Evolutionary conservation across 2,113 vertebrate genomes (phyloP).

Genomic region (Oryzias celebensis): DNA sequence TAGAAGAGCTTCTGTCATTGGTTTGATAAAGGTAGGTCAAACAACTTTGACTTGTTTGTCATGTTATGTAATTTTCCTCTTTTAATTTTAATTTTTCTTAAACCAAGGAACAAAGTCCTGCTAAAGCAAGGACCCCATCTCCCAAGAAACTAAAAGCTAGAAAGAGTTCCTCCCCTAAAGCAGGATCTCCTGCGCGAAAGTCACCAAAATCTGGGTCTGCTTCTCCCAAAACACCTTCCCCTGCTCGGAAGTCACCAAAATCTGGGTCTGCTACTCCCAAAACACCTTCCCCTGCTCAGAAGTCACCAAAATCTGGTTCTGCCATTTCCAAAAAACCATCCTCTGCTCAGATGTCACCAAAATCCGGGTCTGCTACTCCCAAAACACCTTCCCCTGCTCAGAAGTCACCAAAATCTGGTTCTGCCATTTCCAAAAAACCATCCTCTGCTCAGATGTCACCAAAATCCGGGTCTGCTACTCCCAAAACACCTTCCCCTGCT

Average conservation of each 20-base stretch:
- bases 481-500: slow-evolving; percentile 20
- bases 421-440: slow-evolving; percentile 6
- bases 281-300: slow-evolving; percentile 36
- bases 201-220: slow-evolving; percentile 12
- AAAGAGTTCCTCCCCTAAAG: slow-evolving; percentile 9
- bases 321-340: slow-evolving; percentile 32
- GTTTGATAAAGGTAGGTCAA: slow-evolving; percentile 69
- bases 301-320: slow-evolving; percentile 15
- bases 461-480: slow-evolving; percentile 9
- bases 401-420: slow-evolving; percentile 11
- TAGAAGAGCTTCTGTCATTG: slow-evolving; percentile 75
- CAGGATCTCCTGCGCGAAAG: slow-evolving; percentile 20
- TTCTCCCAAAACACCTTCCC: slow-evolving; percentile 31
- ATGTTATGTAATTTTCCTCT: neutral
- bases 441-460: slow-evolving; percentile 6
- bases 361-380: slow-evolving; percentile 14
- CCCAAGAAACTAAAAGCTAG: slow-evolving; percentile 37
- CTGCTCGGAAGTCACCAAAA: slow-evolving; percentile 35
- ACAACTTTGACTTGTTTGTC: neutral
- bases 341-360: slow-evolving; percentile 9
- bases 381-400: slow-evolving; percentile 28
- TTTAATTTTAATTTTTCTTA: slow-evolving; percentile 14
- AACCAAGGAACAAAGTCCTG: slow-evolving; percentile 23
- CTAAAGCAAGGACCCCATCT: slow-evolving; percentile 35
- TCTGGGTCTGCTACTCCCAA: slow-evolving; percentile 32